Conservation (phyloP, 2,113 vertebrate genomes). For the Lipophrys pholis region DNA sequence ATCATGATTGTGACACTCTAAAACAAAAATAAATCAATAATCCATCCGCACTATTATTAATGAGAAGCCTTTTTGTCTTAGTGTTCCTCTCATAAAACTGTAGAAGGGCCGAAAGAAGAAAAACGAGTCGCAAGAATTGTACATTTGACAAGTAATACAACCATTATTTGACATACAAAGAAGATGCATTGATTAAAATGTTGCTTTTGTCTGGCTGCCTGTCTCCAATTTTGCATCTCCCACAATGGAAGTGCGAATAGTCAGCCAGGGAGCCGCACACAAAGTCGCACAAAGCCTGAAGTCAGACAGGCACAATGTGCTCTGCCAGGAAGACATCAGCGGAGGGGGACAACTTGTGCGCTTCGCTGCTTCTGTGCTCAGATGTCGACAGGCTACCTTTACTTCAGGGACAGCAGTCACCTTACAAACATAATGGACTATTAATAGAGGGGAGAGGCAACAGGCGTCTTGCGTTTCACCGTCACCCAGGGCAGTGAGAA, state of each 20-base stretch:
- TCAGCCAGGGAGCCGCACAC: conserved; percentile 3
- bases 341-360: conserved; percentile 14
- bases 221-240: conserved; percentile 34
- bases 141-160: background rate
- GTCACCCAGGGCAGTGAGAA: conserved; percentile 7
- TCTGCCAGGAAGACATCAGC: conserved; percentile 49
- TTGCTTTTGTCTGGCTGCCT: conserved; percentile 25
- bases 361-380: conserved; percentile 58
- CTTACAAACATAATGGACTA: conserved; percentile 79
- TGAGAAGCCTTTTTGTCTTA: background rate
- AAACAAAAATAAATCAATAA: no score
- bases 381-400: conserved; percentile 70
- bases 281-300: conserved; percentile 40
- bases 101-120: conserved; percentile 1
- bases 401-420: conserved; percentile 64
- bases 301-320: conserved; percentile 42
- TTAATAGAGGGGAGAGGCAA: conserved; percentile 67
- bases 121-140: background rate
- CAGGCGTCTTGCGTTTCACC: conserved; percentile 67
- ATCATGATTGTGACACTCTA: no score
- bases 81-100: background rate
- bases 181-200: conserved; percentile 24
- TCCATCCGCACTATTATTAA: background rate
- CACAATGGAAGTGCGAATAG: conserved; percentile 27
- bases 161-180: conserved; percentile 7